Evolutionary conservation across 2,888 invertebrate genomes (phyloP), one percentile per base, ranked within the genome.

Genomic region (Lutraria lutraria): DNA sequence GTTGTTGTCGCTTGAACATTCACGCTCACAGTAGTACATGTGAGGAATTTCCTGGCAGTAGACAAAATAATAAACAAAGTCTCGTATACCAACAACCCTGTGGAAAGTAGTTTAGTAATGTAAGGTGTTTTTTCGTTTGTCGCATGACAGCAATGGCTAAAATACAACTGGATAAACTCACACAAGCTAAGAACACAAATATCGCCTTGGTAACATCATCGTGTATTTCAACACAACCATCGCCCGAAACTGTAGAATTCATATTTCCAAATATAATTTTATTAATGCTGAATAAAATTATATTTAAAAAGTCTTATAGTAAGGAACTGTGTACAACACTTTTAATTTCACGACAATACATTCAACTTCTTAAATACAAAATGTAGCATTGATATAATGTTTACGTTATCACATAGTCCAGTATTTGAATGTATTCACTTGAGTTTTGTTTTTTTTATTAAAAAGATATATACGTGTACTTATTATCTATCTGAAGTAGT

Each of bases 21-120:
- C 0, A 83, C 21, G 25, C 43, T 83, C 0, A 68, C 63, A 25
- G 13, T 12, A 16, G 63, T 19, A 21, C 34, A 16, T 3, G 68
- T 83, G 34, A 83, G 16, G 16, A 83, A 83, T 31, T 83, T 83
- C 52, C 83, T 25, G 13, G 60, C 31, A 13, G 83, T 68, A 0
- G 83, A 68, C 19, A 43, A 21, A 8, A 83, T 21, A 19, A 83
- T 83, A n/a, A 43, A 83, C 21, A 68, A 16, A 31, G 25, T 68
- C 15, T 83, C 83, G 15, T 52, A 83, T 10, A 52, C 43, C n/a
- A 83, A 21, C 19, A 83, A 21, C n/a, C 83, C 83, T 1, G 83
- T 68, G 63, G 83, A 34, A 12, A 83, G 60, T 6, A 63, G 21
- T 34, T 68, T 83, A 0, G 83, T 19, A 15, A 43, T 31, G 60